Evolutionary conservation across 2,113 vertebrate species (phyloP).

Genomic region (Rhinolophus sinicus): DNA sequence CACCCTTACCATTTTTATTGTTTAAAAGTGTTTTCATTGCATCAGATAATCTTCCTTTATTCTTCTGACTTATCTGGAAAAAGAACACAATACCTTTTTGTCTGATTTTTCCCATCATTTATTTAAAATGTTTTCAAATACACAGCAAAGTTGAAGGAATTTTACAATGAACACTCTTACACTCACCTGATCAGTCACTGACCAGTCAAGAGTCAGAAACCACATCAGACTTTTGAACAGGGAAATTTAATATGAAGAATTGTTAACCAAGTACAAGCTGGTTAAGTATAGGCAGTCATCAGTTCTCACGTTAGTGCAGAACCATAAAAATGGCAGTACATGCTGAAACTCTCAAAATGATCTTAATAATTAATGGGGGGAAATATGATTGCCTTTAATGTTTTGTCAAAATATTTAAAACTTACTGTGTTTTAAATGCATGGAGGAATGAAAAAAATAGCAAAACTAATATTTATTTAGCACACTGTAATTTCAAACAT

Average conservation of each 20-base stretch:
- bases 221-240: not conserved
- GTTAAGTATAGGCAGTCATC: not conserved
- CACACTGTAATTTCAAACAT: not conserved
- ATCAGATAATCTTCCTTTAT: constrained; percentile 28
- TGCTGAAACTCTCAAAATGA: not conserved
- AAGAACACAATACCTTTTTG: not conserved
- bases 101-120: not conserved
- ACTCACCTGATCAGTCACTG: not conserved
- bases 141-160: not conserved
- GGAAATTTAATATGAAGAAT: not conserved
- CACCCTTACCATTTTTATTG: not conserved
- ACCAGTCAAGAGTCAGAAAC: not conserved
- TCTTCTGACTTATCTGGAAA: not conserved
- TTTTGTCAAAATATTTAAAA: constrained; percentile 11
- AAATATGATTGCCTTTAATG: constrained; percentile 15
- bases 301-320: not conserved
- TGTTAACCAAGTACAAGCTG: not conserved
- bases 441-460: not conserved
- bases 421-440: not conserved
- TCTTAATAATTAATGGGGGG: not conserved
- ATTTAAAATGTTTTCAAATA: not conserved
- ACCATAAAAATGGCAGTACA: not conserved
- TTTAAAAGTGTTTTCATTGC: constrained; percentile 33
- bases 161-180: not conserved
- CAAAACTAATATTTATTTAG: not conserved